These are phyloP conservation scores for Argynnis bischoffii DNA, from an alignment of 2,888 invertebrate genomes.

Conservation along the genomic window DNA sequence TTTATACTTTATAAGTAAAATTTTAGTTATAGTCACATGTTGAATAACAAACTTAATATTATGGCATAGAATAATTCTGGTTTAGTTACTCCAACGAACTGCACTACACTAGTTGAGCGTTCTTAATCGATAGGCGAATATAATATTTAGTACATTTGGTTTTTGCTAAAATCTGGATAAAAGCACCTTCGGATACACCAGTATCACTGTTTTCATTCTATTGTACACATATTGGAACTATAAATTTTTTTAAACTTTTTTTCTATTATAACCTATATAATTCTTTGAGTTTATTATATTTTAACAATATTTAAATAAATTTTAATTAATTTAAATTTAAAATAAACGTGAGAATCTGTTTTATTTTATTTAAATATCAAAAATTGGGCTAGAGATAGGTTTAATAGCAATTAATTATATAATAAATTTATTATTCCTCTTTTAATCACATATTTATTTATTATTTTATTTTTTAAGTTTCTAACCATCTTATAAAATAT, in stretches of 20 bases:
- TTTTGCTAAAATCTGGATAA: constrained; percentile 67
- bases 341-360: too few species aligned
- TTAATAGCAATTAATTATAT: too few species aligned
- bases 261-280: too few species aligned
- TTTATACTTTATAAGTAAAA: constrained; percentile 12
- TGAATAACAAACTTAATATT: constrained; percentile 28
- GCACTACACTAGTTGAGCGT: constrained; percentile 52
- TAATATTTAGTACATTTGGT: constrained; percentile 66
- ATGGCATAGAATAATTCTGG: constrained; percentile 52
- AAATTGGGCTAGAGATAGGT: too few species aligned
- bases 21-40: constrained; percentile 17
- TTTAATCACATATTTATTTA: too few species aligned
- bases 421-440: too few species aligned
- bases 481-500: not conserved
- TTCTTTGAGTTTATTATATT: too few species aligned
- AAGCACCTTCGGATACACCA: constrained; percentile 57
- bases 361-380: too few species aligned
- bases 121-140: constrained; percentile 54
- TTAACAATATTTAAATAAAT: too few species aligned
- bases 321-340: too few species aligned
- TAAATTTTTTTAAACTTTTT: not conserved
- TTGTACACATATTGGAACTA: constrained; percentile 1
- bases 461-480: not conserved
- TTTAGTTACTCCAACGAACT: constrained; percentile 50
- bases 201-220: constrained; percentile 21